Evolutionary conservation across 2,888 invertebrate species (phyloP), one percentile per base, ranked within the genome.

Genomic region (Nephrotoma guestfalica): DNA sequence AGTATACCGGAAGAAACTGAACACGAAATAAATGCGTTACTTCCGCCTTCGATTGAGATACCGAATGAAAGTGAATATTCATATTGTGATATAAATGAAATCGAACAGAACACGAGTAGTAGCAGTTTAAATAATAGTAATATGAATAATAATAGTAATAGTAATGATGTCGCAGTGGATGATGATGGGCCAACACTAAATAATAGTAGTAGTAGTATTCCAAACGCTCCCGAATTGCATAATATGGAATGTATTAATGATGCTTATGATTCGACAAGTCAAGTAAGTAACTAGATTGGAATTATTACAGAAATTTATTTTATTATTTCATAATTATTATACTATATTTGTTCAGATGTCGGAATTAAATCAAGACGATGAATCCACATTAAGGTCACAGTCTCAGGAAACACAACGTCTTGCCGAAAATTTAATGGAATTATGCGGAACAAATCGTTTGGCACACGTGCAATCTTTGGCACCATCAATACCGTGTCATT

Each of bases 401-500:
- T 40, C 51, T n/a, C 40, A 40, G 13, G 41, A 57, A 57, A 41
- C 41, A 1, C 18, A 43, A 51, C 84, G 85, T 45, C 15, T 85
- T 71, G 71, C 30, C 83, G 83, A 87, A 18, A 43, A 42, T 86
- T 71, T 51, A 83, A 45, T 18, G 41, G 71, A 86, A 87, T 87
- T 88, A 83, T 91, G 92, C 88, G 91, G 91, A 86, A 89, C 90
- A 90, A 92, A 90, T 91, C 93, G 89, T 89, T 91, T 90, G 88
- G 91, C 89, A 89, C 92, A 90, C 89, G 92, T 89, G 86, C 90
- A 89, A 89, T 91, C 89, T 90, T 91, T 90, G 89, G 91, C 93
- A 88, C 94, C 95, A 57, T 92, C 93, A 87, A 92, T 95, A 89
- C 93, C 94, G 85, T 93, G 94, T 87, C 92, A 93, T 89, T 92